These are phyloP conservation scores for Rhyacophila evoluta DNA, from an alignment of 2,888 invertebrate genomes.

Conservation along the genomic window DNA sequence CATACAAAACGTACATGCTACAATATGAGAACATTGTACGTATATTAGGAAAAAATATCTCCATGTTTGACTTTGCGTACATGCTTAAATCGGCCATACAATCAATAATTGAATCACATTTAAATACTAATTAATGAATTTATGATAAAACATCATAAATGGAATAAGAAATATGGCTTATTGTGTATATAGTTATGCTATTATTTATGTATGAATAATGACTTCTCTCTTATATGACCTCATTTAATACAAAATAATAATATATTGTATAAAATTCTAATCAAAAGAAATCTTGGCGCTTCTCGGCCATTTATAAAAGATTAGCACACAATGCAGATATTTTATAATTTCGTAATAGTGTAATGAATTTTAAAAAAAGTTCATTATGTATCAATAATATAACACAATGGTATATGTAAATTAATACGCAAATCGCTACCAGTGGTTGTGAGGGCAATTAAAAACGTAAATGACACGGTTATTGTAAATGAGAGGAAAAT, in stretches of 20 bases:
- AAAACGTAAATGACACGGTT: not conserved
- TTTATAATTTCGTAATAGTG: not conserved
- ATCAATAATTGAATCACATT: too few relatives aligned
- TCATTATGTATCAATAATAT: not conserved
- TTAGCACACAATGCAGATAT: not conserved
- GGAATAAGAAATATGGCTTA: too few relatives aligned
- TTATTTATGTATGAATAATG: not conserved
- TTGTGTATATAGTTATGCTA: too few relatives aligned
- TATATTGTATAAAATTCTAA: not conserved
- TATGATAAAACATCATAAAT: too few relatives aligned
- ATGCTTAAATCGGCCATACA: too few relatives aligned
- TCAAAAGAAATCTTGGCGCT: not conserved
- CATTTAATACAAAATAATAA: not conserved
- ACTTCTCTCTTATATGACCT: not conserved
- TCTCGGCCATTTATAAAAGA: not conserved
- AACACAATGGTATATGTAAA: not conserved
- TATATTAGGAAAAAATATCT: too few relatives aligned
- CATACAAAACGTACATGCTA: too few relatives aligned
- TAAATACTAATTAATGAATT: too few relatives aligned
- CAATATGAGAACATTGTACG: too few relatives aligned
- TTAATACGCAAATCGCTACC: not conserved
- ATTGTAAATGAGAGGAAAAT: not conserved
- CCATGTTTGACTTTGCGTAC: too few relatives aligned
- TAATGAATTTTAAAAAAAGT: not conserved
- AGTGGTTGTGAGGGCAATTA: not conserved